Evolutionary conservation across 2,113 vertebrate genomes (phyloP), one percentile per base, ranked within the genome.

Genomic region (Mobula hypostoma): DNA sequence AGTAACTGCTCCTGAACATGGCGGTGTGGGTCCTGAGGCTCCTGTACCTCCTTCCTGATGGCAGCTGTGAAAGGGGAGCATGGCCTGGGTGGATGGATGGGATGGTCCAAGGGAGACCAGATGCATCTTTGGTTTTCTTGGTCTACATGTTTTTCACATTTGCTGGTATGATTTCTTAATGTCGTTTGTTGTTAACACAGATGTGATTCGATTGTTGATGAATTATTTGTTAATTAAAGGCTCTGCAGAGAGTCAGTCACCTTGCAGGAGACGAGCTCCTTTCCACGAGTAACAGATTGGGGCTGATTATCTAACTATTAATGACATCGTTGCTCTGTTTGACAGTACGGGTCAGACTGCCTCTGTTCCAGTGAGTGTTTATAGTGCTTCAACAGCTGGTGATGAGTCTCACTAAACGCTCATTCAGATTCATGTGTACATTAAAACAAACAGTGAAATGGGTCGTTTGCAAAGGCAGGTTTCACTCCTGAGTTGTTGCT

Each of bases 141-240:
- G 40, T 5, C 7, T 56, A 17, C 15, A 27, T 90, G 87, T 92
- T 24, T 61, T 87, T 61, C 56, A 87, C 27, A 29, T 87, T 12
- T 87, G 56, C 56, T 19, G 11, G 9, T 58, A 24, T 61, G 61
- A 61, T 87, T 61, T 87, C 56, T 27, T 14, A 61, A 29, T 27
- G 58, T 87, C 29, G 24, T 87, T 87, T 27, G 19, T 61, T 85
- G 82, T 61, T 87, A 27, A 29, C 24, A 87, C 24, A 40, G 80
- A 58, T 21, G 56, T 87, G 56, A 61, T 58, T 61, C 56, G 27
- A 14, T 61, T 87, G 24, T 24, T 87, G 0, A 61, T 87, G 48
- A 87, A 29, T 87, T 29, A 85, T 61, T 61, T 87, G 83, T 29
- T 87, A 87, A 87, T 61, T 87, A 61, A 61, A 61, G 83, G 19